Conservation (phyloP, 2,888 invertebrate species). For the Marronus borbonicus region DNA sequence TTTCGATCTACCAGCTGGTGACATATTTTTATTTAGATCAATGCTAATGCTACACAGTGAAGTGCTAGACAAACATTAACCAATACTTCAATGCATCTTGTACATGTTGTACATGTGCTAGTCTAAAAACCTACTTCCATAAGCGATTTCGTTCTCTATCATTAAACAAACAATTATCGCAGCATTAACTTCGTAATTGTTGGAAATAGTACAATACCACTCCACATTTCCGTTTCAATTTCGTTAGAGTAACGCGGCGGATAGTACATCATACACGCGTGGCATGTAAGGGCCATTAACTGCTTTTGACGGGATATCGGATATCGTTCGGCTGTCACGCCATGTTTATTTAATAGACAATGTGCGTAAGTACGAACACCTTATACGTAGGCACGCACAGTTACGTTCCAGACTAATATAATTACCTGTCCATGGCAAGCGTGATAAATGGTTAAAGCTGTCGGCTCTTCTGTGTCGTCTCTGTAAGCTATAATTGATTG, state of each 20-base stretch:
- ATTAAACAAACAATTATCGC: not conserved
- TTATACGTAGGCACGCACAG: not conserved
- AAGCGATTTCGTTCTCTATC: not conserved
- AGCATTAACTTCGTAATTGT: conserved; percentile 10
- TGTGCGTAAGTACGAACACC: conserved; percentile 27
- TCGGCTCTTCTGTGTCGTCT: conserved; percentile 17
- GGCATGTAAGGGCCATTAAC: conserved; percentile 36
- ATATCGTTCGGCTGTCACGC: conserved; percentile 36
- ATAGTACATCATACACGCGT: conserved; percentile 18
- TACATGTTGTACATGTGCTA: too few species aligned
- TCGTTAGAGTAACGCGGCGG: not conserved
- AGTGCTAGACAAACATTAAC: too few species aligned
- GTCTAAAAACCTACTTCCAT: not conserved
- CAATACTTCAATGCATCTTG: too few species aligned
- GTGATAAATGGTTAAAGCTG: conserved; percentile 40
- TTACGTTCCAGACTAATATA: conserved; percentile 39
- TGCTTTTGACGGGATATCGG: conserved; percentile 39
- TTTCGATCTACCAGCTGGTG: too few species aligned
- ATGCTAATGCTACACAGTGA: too few species aligned
- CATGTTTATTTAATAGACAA: conserved; percentile 38
- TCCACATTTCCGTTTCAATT: conserved; percentile 19
- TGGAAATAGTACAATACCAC: not conserved
- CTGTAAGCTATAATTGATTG: conserved; percentile 32
- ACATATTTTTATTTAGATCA: too few species aligned
- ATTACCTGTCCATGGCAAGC: conserved; percentile 39